phyloP scores from a whole-genome alignment of 2,113 vertebrate species.

The Recurvirostra avosetta region DNA sequence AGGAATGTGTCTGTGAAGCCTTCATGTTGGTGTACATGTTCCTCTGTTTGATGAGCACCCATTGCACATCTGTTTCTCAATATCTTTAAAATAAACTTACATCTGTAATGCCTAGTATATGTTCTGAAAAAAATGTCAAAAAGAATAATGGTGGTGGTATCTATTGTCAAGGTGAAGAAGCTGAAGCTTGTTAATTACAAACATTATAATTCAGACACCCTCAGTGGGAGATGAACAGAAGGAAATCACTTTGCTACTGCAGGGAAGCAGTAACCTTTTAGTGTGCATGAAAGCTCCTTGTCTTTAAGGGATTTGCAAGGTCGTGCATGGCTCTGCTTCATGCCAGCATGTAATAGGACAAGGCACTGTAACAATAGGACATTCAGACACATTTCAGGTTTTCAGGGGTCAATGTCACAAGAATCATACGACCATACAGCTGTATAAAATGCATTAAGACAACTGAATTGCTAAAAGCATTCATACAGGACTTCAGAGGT shows the following conservation, averaged over 20 bases:
- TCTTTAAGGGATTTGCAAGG: background rate
- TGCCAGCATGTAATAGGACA: background rate
- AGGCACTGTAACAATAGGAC: background rate
- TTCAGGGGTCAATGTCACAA: background rate
- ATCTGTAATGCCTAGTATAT: background rate
- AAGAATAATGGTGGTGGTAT: background rate
- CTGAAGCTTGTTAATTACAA: background rate
- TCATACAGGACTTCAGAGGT: background rate
- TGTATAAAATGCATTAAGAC: rapidly evolving
- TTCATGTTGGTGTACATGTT: background rate
- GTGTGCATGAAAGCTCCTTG: rapidly evolving
- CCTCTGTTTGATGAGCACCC: background rate
- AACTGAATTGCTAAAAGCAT: background rate
- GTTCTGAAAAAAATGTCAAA: background rate
- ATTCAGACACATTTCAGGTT: background rate
- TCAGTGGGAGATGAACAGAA: background rate
- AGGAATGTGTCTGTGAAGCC: background rate
- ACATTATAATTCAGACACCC: background rate
- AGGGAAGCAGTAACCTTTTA: background rate
- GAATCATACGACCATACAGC: rapidly evolving
- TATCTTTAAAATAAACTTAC: background rate
- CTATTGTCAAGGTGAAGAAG: background rate
- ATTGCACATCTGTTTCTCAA: background rate
- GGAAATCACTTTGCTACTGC: background rate
- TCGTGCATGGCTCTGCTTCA: background rate